Evolutionary conservation across 1,140 invertebrate species (phyloP).

Genomic region (Ceratosolen solmsi): DNA sequence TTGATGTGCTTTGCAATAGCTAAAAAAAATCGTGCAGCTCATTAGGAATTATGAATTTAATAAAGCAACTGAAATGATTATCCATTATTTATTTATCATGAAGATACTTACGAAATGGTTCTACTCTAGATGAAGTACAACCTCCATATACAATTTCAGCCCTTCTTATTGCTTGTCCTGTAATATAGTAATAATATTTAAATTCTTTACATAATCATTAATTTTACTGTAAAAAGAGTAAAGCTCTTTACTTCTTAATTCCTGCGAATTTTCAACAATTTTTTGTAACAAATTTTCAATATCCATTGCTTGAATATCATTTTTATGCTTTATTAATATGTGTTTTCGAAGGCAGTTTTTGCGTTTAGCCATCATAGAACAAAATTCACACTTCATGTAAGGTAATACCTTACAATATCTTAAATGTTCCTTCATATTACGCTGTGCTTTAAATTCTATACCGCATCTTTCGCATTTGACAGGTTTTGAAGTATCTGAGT

Average conservation of each 20-base stretch:
- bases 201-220: background rate
- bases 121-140: background rate
- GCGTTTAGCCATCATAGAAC: background rate
- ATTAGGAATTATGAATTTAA: too few relatives aligned
- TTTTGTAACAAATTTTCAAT: background rate
- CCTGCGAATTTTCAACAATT: background rate
- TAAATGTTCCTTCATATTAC: slow-evolving; percentile 5
- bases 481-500: background rate
- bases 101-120: background rate
- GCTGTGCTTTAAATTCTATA: background rate
- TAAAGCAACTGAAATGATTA: too few relatives aligned
- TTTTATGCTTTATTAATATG: background rate
- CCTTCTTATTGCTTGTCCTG: background rate
- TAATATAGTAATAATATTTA: background rate
- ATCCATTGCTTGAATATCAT: background rate
- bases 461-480: background rate
- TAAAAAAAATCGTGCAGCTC: background rate
- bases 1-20: background rate
- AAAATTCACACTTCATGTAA: slow-evolving; percentile 1
- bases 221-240: background rate
- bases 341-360: background rate
- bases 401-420: background rate
- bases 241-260: background rate
- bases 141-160: background rate
- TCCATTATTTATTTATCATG: too few relatives aligned